Evolutionary conservation across 2,113 vertebrate genomes (phyloP).

Genomic region (Rattus norvegicus): GRCr8 NC_086025.1:9315501-9316000

Average conservation of each 20-base stretch:
- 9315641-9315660: neutral
- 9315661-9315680: neutral
- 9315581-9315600: no score
- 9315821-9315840: no score
- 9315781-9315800: slow-evolving; percentile 98
- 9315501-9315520: neutral
- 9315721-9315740: slow-evolving; percentile 93
- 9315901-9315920: neutral
- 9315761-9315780: slow-evolving; percentile 96
- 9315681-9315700: slow-evolving; percentile 89
- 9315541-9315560: neutral
- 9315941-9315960: no score
- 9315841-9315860: no score
- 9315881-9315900: no score
- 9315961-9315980: neutral
- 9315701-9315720: slow-evolving; percentile 98
- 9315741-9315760: slow-evolving; percentile 95
- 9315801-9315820: fast-evolving
- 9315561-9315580: neutral
- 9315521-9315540: neutral
- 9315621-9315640: neutral
- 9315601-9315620: neutral
- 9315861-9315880: no score
- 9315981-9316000: neutral
- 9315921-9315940: neutral